Evolutionary conservation across 2,113 vertebrate species (phyloP).

Genomic region (Okapia johnstoni): DNA sequence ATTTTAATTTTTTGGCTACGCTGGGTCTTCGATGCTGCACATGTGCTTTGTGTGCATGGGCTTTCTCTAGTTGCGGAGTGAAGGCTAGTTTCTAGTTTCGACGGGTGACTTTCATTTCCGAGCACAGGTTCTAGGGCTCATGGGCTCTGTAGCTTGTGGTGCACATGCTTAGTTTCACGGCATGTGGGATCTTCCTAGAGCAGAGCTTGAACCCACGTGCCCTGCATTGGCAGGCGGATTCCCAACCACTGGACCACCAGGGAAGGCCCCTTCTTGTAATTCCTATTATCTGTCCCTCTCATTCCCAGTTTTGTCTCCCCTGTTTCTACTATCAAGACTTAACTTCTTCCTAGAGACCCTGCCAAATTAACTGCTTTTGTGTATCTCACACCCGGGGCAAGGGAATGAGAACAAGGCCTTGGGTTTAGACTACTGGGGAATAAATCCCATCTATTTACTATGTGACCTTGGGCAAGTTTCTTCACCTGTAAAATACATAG

Average conservation of each 20-base stretch:
- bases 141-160: not conserved
- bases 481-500: not conserved
- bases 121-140: not conserved
- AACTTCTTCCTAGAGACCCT: not conserved
- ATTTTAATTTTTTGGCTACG: not conserved
- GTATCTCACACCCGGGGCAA: not conserved
- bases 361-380: not conserved
- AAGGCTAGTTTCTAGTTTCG: not conserved
- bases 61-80: not conserved
- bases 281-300: not conserved
- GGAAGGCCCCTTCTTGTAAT: not conserved
- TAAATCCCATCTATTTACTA: not conserved
- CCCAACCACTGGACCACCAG: not conserved
- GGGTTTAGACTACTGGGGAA: not conserved
- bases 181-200: not conserved
- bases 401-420: not conserved
- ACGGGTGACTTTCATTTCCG: not conserved
- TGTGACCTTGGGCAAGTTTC: not conserved
- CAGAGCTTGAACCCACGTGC: fast-evolving
- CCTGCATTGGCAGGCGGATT: not conserved
- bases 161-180: not conserved
- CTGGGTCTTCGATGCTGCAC: not conserved
- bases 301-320: not conserved
- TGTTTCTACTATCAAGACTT: not conserved
- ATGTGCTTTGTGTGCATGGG: not conserved